Evolutionary conservation across 2,113 vertebrate species (phyloP).

Genomic region (Platichthys stellatus): DNA sequence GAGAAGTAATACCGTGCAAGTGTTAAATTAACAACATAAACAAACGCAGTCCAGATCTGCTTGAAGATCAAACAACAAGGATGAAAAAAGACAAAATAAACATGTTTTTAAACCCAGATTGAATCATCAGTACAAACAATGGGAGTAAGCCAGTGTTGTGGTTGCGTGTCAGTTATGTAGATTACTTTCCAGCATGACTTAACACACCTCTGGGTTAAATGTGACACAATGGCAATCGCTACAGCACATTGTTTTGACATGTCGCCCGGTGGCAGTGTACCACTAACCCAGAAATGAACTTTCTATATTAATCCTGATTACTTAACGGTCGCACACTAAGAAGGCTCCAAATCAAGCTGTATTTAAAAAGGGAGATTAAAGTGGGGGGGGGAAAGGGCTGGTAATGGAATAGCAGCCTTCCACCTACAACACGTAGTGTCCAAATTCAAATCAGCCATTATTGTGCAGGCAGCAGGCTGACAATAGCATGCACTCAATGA

Average conservation of each 20-base stretch:
- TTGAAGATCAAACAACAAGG: constrained; percentile 3
- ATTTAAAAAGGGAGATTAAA: neutral
- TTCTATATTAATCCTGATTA: constrained; percentile 68
- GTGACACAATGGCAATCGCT: constrained; percentile 41
- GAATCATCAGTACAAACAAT: constrained; percentile 24
- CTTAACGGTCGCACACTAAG: constrained; percentile 5
- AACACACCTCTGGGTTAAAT: constrained; percentile 70
- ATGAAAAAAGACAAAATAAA: constrained; percentile 20
- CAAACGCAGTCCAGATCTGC: neutral
- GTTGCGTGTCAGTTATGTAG: constrained; percentile 55
- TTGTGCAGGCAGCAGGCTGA: neutral
- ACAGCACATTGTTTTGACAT: constrained; percentile 49
- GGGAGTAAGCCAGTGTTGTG: constrained; percentile 39
- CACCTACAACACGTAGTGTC: neutral
- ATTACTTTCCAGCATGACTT: constrained; percentile 60
- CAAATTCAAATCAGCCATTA: constrained; percentile 18
- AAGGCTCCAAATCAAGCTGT: constrained; percentile 30
- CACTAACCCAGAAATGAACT: constrained; percentile 74
- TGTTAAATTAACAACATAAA: neutral
- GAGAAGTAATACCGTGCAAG: neutral
- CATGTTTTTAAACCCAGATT: constrained; percentile 44
- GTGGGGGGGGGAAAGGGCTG: neutral
- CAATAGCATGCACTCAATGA: constrained; percentile 9
- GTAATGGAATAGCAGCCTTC: neutral
- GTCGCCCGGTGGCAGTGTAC: constrained; percentile 54